Percentiles rank a stretch among this genome's conserved stretches.
phyloP scores from a whole-genome alignment of 92 coral and sea anemone genomes.

The Parazoanthus swiftii region DNA sequence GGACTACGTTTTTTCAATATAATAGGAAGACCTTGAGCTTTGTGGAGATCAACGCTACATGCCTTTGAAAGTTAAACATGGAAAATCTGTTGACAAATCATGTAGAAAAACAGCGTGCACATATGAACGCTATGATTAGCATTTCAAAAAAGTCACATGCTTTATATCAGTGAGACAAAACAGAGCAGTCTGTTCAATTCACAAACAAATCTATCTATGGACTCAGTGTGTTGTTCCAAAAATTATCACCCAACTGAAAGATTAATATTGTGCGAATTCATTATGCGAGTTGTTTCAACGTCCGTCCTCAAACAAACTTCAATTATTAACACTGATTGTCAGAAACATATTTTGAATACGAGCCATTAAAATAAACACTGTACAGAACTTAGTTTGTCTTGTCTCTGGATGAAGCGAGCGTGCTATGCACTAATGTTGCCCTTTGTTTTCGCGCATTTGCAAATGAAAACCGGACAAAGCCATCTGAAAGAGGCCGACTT shows the following conservation, averaged over 20 bases:
- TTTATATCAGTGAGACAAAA: neutral
- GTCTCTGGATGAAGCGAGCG: constrained; percentile 8
- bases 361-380: constrained; percentile 25
- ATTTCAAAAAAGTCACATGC: neutral
- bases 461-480: constrained; percentile 54
- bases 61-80: no score
- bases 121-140: neutral
- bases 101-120: neutral
- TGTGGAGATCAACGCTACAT: neutral
- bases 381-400: constrained; percentile 35
- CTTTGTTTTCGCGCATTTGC: constrained; percentile 57
- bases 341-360: neutral
- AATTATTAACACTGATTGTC: constrained; percentile 3
- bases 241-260: constrained; percentile 12
- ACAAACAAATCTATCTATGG: neutral
- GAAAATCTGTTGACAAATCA: neutral
- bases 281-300: constrained; percentile 15
- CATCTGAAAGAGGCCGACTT: constrained; percentile 56
- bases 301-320: constrained; percentile 4
- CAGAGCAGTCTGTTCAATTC: no score
- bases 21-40: no score
- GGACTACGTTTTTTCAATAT: no score
- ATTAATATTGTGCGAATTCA: constrained; percentile 36
- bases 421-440: constrained; percentile 49
- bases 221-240: constrained; percentile 12